Evolutionary conservation across 2,888 invertebrate species (phyloP).

Genomic region (Tetheella fluctuosa): DNA sequence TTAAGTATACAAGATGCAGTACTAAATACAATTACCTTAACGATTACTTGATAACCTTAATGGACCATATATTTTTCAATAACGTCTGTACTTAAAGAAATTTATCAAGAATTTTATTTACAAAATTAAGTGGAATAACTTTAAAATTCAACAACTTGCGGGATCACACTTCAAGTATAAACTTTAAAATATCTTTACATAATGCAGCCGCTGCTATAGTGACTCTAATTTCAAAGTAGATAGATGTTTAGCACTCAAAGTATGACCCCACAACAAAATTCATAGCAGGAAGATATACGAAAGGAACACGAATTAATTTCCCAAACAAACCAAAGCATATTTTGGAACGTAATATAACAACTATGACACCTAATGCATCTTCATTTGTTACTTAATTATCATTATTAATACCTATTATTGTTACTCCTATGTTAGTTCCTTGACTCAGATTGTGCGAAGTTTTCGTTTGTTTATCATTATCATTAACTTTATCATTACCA

Average conservation of each 20-base stretch:
- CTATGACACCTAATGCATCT: conserved; percentile 22
- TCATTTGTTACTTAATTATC: conserved; percentile 56
- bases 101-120: conserved; percentile 70
- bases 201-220: not conserved
- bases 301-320: not conserved
- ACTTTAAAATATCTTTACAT: not conserved
- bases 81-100: conserved; percentile 61
- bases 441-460: conserved; percentile 80
- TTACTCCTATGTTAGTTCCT: conserved; percentile 76
- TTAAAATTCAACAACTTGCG: conserved; percentile 40
- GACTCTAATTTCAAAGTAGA: not conserved
- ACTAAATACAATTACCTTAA: conserved; percentile 61
- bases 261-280: not conserved
- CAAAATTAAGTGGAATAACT: conserved; percentile 54
- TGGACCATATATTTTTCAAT: conserved; percentile 73
- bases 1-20: conserved; percentile 62
- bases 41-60: conserved; percentile 72
- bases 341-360: conserved; percentile 14
- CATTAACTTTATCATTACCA: conserved; percentile 32
- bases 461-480: conserved; percentile 67
- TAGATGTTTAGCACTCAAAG: not conserved
- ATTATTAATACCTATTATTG: conserved; percentile 62
- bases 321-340: conserved; percentile 8
- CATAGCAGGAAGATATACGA: not conserved
- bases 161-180: conserved; percentile 12